Percentiles rank a stretch among this genome's conserved stretches.
Evolutionary conservation across 2,888 invertebrate genomes (phyloP).

Genomic region (Frankliniella fusca): DNA sequence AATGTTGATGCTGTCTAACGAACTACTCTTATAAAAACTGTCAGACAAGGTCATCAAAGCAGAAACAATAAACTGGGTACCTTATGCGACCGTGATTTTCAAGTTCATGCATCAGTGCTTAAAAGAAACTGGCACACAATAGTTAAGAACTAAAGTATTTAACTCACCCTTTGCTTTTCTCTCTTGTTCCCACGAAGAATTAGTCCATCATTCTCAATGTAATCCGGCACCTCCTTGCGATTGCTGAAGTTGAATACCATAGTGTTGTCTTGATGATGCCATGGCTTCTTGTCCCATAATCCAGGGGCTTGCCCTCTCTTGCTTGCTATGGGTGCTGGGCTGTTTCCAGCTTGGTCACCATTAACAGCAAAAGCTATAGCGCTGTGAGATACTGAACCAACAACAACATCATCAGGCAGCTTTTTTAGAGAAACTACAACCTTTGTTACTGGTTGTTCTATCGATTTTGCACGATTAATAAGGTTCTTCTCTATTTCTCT

Average conservation of each 20-base stretch:
- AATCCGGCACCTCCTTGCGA: constrained; percentile 82
- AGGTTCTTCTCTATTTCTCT: constrained; percentile 65
- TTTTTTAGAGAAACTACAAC: constrained; percentile 49
- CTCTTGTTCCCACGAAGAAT: constrained; percentile 60
- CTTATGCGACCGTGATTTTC: no score
- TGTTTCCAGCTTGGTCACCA: constrained; percentile 30
- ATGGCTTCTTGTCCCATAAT: constrained; percentile 50
- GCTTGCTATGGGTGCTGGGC: neutral
- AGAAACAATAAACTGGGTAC: no score
- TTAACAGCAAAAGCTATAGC: constrained; percentile 29
- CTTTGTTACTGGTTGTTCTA: constrained; percentile 51
- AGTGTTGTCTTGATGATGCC: constrained; percentile 60
- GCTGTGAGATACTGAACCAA: constrained; percentile 35
- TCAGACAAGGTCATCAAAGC: no score
- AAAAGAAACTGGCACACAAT: neutral
- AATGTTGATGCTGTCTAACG: no score
- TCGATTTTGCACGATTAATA: constrained; percentile 62
- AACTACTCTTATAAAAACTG: no score
- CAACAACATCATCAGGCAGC: constrained; percentile 35
- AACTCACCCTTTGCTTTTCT: constrained; percentile 68
- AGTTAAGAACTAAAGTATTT: constrained; percentile 4
- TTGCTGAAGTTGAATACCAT: constrained; percentile 85
- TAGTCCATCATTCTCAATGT: constrained; percentile 84
- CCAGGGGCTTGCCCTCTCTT: constrained; percentile 40
- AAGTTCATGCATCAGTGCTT: neutral